A percentile compares a stretch with the other conserved stretches of the same genome.
These are phyloP conservation scores for Ischnus inquisitorius DNA, from an alignment of 2,888 invertebrate species.

Conservation along the genomic window DNA sequence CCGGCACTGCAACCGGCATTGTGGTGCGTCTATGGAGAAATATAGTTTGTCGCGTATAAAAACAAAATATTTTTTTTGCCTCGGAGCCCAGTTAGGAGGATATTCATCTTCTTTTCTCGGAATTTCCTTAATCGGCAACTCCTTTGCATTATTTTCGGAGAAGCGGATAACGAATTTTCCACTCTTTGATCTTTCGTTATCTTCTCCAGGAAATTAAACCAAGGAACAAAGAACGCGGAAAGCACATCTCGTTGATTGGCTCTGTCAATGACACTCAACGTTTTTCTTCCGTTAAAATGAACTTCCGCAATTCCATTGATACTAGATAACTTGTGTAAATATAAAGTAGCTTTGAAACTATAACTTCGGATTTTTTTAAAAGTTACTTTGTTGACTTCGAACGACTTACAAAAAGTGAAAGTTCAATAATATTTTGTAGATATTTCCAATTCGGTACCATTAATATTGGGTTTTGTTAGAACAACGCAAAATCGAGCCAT, in stretches of 20 bases:
- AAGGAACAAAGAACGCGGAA: neutral
- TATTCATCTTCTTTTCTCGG: neutral
- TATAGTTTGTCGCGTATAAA: neutral
- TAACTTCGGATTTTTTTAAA: too few relatives aligned
- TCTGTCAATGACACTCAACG: neutral
- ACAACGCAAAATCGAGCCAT: too few relatives aligned
- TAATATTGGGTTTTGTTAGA: too few relatives aligned
- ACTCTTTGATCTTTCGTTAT: neutral
- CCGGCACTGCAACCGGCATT: neutral
- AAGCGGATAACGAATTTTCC: neutral
- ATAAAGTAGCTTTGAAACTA: too few relatives aligned
- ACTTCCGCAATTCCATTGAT: too few relatives aligned
- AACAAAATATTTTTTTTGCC: neutral
- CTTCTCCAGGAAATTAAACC: neutral
- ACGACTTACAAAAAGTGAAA: too few relatives aligned
- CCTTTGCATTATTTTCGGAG: neutral
- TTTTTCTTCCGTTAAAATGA: neutral
- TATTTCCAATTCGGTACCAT: too few relatives aligned
- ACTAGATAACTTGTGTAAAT: too few relatives aligned
- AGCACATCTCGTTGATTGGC: neutral
- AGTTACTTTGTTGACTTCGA: too few relatives aligned
- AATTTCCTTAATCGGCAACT: neutral
- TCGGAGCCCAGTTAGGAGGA: neutral
- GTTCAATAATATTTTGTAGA: too few relatives aligned
- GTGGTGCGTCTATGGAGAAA: neutral